phyloP scores from a whole-genome alignment of 2,888 invertebrate genomes.

The Rhamphomyia laevipes region DNA sequence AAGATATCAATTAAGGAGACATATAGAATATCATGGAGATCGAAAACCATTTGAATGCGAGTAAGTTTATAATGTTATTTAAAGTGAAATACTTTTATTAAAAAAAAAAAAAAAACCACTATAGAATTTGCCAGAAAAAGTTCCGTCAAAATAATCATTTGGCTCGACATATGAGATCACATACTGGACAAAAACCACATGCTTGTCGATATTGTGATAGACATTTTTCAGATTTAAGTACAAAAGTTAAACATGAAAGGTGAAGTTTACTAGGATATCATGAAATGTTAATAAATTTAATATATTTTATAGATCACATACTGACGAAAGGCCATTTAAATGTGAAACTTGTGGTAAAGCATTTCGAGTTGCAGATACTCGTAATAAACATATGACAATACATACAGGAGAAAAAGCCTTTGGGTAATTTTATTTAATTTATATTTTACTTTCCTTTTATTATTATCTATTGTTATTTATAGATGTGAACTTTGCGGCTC shows the following conservation, averaged over 20 bases:
- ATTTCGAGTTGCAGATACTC: constrained; percentile 34
- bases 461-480: background rate
- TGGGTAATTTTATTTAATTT: constrained; percentile 17
- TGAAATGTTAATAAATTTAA: background rate
- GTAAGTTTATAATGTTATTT: constrained; percentile 17
- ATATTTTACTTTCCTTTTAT: background rate
- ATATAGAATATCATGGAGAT: constrained; percentile 34
- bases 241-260: constrained; percentile 36
- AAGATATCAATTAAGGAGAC: constrained; percentile 31
- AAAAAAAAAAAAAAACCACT: background rate
- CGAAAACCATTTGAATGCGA: constrained; percentile 34
- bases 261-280: constrained; percentile 10
- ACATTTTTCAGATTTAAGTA: constrained; percentile 33
- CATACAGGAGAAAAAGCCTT: constrained; percentile 37
- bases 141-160: constrained; percentile 35
- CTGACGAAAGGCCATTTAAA: constrained; percentile 32
- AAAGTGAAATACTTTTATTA: background rate
- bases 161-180: constrained; percentile 34
- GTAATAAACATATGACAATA: constrained; percentile 31
- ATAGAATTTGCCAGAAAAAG: constrained; percentile 30
- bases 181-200: constrained; percentile 33
- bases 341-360: constrained; percentile 33
- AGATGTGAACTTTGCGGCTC: constrained; percentile 33
- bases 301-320: constrained; percentile 26
- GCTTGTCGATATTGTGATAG: constrained; percentile 31